Conservation (phyloP, 2,888 invertebrate genomes). For the Cataglyphis livida region DNA sequence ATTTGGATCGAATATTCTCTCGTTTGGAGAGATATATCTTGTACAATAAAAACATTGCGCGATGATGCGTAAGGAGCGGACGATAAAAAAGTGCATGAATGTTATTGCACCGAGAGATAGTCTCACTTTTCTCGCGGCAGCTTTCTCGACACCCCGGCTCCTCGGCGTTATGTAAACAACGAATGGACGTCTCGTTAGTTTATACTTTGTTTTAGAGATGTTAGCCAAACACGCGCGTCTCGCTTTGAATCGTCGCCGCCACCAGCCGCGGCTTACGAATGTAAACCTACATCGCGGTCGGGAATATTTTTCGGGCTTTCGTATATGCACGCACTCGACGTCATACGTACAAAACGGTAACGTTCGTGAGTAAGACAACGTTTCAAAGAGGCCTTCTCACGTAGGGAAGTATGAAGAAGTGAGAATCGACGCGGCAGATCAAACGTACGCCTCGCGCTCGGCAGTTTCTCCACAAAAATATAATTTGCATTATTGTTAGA, state of each 20-base stretch:
- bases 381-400: slow-evolving; percentile 27
- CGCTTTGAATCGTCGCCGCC: slow-evolving; percentile 78
- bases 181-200: slow-evolving; percentile 83
- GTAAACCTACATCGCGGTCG: slow-evolving; percentile 64
- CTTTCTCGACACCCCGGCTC: slow-evolving; percentile 47
- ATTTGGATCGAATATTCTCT: background rate
- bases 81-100: slow-evolving; percentile 68
- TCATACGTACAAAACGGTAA: background rate
- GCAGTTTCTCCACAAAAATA: slow-evolving; percentile 10
- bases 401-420: slow-evolving; percentile 10
- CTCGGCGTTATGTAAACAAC: slow-evolving; percentile 79
- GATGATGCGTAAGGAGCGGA: slow-evolving; percentile 1
- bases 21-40: background rate
- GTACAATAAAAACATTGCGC: background rate
- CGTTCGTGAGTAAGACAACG: background rate
- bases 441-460: background rate
- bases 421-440: background rate
- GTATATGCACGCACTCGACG: slow-evolving; percentile 8
- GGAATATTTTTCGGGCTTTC: slow-evolving; percentile 58
- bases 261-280: slow-evolving; percentile 70
- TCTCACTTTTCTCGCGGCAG: slow-evolving; percentile 57
- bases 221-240: slow-evolving; percentile 81
- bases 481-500: background rate
- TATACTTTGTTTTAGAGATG: slow-evolving; percentile 83
- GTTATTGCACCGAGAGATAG: slow-evolving; percentile 63